Base-by-base conservation (phyloP, 2,113 vertebrate genomes). In the Nansenia antarctica region DNA sequence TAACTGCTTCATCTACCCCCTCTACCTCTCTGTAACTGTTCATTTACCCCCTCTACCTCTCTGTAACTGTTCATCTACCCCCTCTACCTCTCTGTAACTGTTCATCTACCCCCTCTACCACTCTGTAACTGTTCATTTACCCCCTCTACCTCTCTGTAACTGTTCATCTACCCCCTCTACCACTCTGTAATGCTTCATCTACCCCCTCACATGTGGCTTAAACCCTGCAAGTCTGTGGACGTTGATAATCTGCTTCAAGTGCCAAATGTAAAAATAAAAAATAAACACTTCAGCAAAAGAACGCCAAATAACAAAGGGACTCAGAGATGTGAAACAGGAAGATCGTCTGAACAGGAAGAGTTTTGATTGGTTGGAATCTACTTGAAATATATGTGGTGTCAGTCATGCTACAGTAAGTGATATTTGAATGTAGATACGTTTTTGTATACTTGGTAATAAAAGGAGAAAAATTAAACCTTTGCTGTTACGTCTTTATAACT, bases 381-480 rank as follows among this genome's bases (percentile, higher is more conserved):
- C 88, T 88, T 88, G 88, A 90, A 89, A 59, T 79, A 71, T 30
- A 61, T 82, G 82, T 78, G 76, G 77, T 71, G 62, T 87, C 58
- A 79, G 69, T 78, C 82, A 81, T 79, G 78, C 79, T 81, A 68
- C 86, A 76, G 62, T 76, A 53, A 42, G 82, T 84, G 77, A 84
- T 86, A 79, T 87, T 86, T 89, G 85, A 91, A 89, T 91, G 90
- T 90, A 90, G 80, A 88, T 89, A 85, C 24, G 79, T 87, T 91
- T n/a, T 92, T 91, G 87, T 92, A 92, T 89, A 84, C 85, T 92
- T 91, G 78, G 59, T 90, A 91, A 91, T 91, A 90, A 91, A 90
- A 83, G n/a, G 76, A 31, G 2, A 4, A n/a, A 45, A 80, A 84
- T 47, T 37, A 75, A 52, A 52, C 64, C 29, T 0, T 22, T 3